phyloP scores from a whole-genome alignment of 2,888 invertebrate genomes.

The Drosophila crucigera region DNA sequence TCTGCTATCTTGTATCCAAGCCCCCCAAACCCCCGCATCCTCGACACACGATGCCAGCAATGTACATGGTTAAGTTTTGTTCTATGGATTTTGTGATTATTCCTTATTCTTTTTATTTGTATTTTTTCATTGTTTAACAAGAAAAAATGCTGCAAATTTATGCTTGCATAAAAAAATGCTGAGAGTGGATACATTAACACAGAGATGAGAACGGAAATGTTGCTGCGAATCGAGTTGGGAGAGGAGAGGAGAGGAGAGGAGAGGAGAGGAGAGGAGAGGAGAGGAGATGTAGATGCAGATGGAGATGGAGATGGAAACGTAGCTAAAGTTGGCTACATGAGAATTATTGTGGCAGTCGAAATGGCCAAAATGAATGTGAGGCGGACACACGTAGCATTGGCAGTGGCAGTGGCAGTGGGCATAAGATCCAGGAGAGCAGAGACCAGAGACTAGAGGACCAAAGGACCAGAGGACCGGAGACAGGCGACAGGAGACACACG shows the following conservation, averaged over 20 bases:
- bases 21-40: background rate
- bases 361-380: conserved; percentile 58
- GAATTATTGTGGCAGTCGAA: conserved; percentile 74
- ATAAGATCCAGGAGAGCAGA: conserved; percentile 26
- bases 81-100: conserved; percentile 56
- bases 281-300: conserved; percentile 5
- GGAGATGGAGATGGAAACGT: conserved; percentile 24
- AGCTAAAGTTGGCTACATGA: conserved; percentile 61
- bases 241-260: conserved; percentile 5
- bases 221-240: conserved; percentile 12
- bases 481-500: conserved; percentile 15
- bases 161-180: conserved; percentile 60
- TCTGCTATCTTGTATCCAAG: conserved; percentile 5
- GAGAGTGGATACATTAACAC: conserved; percentile 65
- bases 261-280: conserved; percentile 1
- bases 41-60: conserved; percentile 8
- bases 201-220: conserved; percentile 18
- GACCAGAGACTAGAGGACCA: background rate
- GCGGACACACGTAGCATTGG: conserved; percentile 54
- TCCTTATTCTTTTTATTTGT: conserved; percentile 32
- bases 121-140: conserved; percentile 36
- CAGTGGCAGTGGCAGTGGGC: conserved; percentile 10
- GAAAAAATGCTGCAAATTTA: conserved; percentile 74
- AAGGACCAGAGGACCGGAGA: background rate
- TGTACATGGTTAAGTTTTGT: conserved; percentile 48